These are phyloP conservation scores for Heteromormyrus szaboi DNA, from an alignment of 2,797 vertebrate species.

Conservation along the genomic window DNA sequence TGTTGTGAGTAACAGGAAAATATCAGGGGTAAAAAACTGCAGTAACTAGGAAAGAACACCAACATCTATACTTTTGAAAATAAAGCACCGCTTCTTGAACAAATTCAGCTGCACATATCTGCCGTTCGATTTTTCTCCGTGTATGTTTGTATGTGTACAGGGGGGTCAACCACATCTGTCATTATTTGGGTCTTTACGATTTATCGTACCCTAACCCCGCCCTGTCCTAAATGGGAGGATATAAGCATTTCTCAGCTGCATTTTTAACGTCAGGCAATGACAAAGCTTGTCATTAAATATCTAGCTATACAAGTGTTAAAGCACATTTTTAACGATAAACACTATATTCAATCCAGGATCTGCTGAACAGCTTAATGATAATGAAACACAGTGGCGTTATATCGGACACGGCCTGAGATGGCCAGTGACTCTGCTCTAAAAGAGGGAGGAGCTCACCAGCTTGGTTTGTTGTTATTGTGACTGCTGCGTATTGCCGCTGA, in stretches of 20 bases:
- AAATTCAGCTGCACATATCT: background rate
- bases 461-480: slow-evolving; percentile 97
- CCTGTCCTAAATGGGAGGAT: background rate
- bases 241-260: background rate
- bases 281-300: background rate
- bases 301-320: background rate
- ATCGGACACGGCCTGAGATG: background rate
- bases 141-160: background rate
- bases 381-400: background rate
- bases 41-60: background rate
- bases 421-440: background rate
- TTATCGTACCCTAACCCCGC: background rate
- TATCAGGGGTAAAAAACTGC: background rate
- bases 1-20: slow-evolving; percentile 21
- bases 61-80: background rate
- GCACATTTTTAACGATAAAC: background rate
- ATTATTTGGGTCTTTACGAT: background rate
- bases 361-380: background rate
- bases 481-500: slow-evolving; percentile 79
- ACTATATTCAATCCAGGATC: background rate
- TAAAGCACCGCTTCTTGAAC: background rate
- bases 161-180: background rate
- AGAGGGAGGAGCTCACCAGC: slow-evolving; percentile 70
- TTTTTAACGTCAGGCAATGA: background rate
- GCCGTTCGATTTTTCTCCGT: background rate